Evolutionary conservation across 2,888 invertebrate species (phyloP).

Genomic region (Epiblema foenella): DNA sequence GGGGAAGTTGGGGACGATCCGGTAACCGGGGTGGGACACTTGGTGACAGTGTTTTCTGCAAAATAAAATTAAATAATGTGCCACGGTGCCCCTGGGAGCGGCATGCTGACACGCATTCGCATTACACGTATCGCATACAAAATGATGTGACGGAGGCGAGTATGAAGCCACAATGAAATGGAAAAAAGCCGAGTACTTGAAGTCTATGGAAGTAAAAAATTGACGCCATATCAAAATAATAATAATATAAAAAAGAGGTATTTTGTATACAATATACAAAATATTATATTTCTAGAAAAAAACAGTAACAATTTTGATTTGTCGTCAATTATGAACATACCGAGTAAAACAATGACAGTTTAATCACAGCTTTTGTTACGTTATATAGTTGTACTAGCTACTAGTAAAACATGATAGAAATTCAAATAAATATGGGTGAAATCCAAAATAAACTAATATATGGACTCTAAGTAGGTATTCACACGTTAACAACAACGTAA

Average conservation of each 20-base stretch:
- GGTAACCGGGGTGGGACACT: constrained; percentile 77
- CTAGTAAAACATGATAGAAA: not conserved
- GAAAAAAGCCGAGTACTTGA: constrained; percentile 29
- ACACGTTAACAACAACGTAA: not conserved
- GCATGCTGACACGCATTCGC: constrained; percentile 59
- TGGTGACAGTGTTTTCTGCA: constrained; percentile 81
- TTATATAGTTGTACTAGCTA: too few relatives aligned
- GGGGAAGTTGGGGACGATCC: constrained; percentile 75
- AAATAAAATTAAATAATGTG: constrained; percentile 80
- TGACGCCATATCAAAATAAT: constrained; percentile 1
- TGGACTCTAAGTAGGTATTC: too few relatives aligned
- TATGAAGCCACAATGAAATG: constrained; percentile 23
- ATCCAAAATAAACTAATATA: too few relatives aligned
- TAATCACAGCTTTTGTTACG: constrained; percentile 31
- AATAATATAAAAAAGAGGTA: not conserved
- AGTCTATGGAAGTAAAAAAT: constrained; percentile 16
- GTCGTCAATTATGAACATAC: constrained; percentile 14
- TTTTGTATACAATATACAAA: too few relatives aligned
- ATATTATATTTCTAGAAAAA: too few relatives aligned
- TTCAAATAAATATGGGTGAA: not conserved
- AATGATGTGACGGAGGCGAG: constrained; percentile 29
- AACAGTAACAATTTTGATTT: constrained; percentile 9
- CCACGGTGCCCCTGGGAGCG: constrained; percentile 75
- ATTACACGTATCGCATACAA: constrained; percentile 49
- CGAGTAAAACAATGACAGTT: constrained; percentile 22